These are phyloP conservation scores for Aphelinus atriplicis DNA, from an alignment of 1,140 invertebrate genomes.

Conservation along the genomic window DNA sequence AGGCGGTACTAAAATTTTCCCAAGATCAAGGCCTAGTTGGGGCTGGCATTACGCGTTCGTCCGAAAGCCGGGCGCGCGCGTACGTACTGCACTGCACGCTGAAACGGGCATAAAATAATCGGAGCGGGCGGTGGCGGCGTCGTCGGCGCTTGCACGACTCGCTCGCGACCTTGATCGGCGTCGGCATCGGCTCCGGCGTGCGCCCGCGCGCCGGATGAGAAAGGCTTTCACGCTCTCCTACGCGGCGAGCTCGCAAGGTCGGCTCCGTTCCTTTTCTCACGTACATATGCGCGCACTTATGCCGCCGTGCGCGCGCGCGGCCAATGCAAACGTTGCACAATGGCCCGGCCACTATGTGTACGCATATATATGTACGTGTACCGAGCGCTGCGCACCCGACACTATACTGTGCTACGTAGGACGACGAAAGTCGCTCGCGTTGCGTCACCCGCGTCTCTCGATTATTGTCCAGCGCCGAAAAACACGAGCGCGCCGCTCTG, in stretches of 20 bases:
- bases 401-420: too few relatives aligned
- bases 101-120: not conserved
- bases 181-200: not conserved
- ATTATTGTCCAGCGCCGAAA: too few relatives aligned
- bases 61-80: not conserved
- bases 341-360: too few relatives aligned
- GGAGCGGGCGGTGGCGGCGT: not conserved
- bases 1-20: slow-evolving; percentile 1
- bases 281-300: not conserved
- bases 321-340: too few relatives aligned
- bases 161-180: slow-evolving; percentile 13
- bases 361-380: too few relatives aligned
- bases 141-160: too few relatives aligned
- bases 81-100: not conserved
- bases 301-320: not conserved
- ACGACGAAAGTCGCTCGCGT: too few relatives aligned
- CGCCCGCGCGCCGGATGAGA: slow-evolving; percentile 1
- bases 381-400: too few relatives aligned
- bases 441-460: too few relatives aligned
- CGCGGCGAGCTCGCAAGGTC: slow-evolving; percentile 8
- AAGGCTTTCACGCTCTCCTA: slow-evolving; percentile 33
- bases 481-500: too few relatives aligned
- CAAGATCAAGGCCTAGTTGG: slow-evolving; percentile 29
- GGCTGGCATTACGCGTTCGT: slow-evolving; percentile 1
- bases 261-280: slow-evolving; percentile 27